These are phyloP conservation scores for Chlorocebus sabaeus DNA, from an alignment of 2,113 vertebrate species.

Conservation along the genomic window DNA sequence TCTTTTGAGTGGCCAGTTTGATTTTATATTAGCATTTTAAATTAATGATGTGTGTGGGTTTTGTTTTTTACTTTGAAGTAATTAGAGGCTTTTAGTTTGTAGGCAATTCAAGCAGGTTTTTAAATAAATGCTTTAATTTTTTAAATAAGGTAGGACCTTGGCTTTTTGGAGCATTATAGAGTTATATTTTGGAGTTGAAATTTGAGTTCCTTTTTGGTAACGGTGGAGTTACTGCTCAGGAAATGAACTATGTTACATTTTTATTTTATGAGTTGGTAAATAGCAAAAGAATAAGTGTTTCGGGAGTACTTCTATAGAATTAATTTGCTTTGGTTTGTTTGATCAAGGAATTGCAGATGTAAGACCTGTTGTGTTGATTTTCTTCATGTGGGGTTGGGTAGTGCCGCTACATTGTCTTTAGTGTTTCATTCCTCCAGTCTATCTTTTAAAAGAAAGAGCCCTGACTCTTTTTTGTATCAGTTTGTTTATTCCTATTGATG, in stretches of 20 bases:
- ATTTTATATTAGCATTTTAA: neutral
- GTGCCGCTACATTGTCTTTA: neutral
- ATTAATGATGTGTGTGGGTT: neutral
- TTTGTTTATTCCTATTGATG: neutral
- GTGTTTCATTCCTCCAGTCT: conserved; percentile 29
- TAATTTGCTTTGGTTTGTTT: conserved; percentile 50
- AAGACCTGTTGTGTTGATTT: conserved; percentile 5
- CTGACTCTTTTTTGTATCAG: neutral
- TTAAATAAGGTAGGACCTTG: neutral
- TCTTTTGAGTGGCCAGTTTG: neutral
- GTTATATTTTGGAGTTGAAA: neutral
- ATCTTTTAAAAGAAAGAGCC: neutral
- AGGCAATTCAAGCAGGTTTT: conserved; percentile 13
- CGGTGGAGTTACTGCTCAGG: conserved; percentile 14
- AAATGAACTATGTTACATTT: conserved; percentile 22
- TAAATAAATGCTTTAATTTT: conserved; percentile 23
- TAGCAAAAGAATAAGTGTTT: neutral
- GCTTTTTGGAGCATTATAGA: neutral
- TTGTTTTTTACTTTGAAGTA: neutral
- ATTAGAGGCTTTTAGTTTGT: neutral
- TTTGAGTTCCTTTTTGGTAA: conserved; percentile 46
- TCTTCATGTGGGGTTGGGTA: neutral
- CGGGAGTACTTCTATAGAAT: conserved; percentile 31
- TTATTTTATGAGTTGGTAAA: conserved; percentile 7
- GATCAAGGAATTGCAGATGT: neutral